phyloP scores from a whole-genome alignment of 92 coral and sea anemone species.

The Pocillopora grandis region DNA sequence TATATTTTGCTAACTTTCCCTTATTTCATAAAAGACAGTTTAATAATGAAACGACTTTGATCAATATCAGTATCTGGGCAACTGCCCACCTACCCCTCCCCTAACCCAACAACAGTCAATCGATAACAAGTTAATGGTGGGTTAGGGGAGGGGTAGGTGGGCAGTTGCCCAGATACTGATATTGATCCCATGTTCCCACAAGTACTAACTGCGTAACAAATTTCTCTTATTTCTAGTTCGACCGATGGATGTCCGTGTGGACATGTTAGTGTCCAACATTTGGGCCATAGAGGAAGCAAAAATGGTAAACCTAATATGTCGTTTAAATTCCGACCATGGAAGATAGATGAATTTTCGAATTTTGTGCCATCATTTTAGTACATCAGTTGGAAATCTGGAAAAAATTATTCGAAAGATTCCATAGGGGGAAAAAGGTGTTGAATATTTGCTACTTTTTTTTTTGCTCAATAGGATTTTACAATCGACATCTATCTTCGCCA shows the following conservation, averaged over 20 bases:
- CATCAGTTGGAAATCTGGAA: too few relatives aligned
- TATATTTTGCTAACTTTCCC: too few relatives aligned
- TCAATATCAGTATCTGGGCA: too few relatives aligned
- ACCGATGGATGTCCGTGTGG: constrained; percentile 91
- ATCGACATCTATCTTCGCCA: constrained; percentile 94
- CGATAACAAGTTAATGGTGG: too few relatives aligned
- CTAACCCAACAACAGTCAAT: too few relatives aligned
- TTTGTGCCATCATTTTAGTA: background rate
- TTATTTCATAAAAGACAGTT: too few relatives aligned
- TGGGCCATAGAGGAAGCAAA: constrained; percentile 99
- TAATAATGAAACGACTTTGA: background rate
- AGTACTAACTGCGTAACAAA: background rate
- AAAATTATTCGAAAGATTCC: too few relatives aligned
- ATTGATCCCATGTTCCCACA: background rate
- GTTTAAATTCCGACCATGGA: too few relatives aligned
- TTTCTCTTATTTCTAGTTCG: constrained; percentile 45
- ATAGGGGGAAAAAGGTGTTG: background rate
- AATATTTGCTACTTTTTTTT: background rate
- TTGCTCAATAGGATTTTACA: constrained; percentile 74
- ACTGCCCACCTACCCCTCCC: too few relatives aligned
- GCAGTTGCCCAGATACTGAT: too few relatives aligned
- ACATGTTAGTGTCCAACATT: constrained; percentile 88
- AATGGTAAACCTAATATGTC: constrained; percentile 62
- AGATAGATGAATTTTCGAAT: background rate
- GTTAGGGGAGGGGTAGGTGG: too few relatives aligned